A percentile compares a stretch with the other conserved stretches of the same genome.
phyloP scores from a whole-genome alignment of 2,797 vertebrate genomes.

The Hydrophis major region DNA sequence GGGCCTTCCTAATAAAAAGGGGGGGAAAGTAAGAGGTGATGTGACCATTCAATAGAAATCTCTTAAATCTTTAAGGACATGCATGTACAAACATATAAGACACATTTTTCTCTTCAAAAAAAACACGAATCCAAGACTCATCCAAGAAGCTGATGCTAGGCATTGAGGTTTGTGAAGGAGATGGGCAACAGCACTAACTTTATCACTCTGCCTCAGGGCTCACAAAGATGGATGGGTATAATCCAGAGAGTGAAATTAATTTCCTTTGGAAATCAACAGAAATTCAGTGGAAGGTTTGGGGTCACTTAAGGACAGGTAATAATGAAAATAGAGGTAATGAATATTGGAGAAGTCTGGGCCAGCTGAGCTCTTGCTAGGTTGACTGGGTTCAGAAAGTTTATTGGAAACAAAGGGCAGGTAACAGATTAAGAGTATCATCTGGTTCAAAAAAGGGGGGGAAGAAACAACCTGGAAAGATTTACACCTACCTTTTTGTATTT shows the following conservation, averaged over 20 bases:
- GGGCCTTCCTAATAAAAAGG: neutral
- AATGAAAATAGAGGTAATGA: constrained; percentile 77
- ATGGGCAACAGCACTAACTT: constrained; percentile 52
- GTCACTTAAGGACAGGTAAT: constrained; percentile 74
- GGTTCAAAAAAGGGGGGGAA: constrained; percentile 1
- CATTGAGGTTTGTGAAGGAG: constrained; percentile 31
- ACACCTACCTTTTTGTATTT: constrained; percentile 25
- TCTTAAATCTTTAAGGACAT: neutral
- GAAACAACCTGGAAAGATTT: neutral
- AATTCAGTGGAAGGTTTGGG: constrained; percentile 58
- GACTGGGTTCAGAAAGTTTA: constrained; percentile 34
- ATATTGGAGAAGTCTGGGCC: constrained; percentile 63
- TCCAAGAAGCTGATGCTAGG: constrained; percentile 34
- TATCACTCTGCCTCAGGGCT: constrained; percentile 60
- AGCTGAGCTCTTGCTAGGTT: constrained; percentile 59
- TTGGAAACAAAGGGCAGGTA: constrained; percentile 6
- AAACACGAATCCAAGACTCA: constrained; percentile 32
- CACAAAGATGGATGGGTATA: constrained; percentile 52
- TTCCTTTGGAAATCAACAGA: constrained; percentile 68
- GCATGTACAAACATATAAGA: neutral
- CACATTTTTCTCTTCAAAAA: constrained; percentile 19
- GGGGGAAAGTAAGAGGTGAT: constrained; percentile 11
- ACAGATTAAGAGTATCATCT: neutral
- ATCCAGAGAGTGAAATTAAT: constrained; percentile 65
- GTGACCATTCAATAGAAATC: constrained; percentile 26